Percentiles rank a stretch among this genome's conserved stretches.
phyloP scores from a whole-genome alignment of 2,888 invertebrate genomes.

The Cosmorhoe ocellata region DNA sequence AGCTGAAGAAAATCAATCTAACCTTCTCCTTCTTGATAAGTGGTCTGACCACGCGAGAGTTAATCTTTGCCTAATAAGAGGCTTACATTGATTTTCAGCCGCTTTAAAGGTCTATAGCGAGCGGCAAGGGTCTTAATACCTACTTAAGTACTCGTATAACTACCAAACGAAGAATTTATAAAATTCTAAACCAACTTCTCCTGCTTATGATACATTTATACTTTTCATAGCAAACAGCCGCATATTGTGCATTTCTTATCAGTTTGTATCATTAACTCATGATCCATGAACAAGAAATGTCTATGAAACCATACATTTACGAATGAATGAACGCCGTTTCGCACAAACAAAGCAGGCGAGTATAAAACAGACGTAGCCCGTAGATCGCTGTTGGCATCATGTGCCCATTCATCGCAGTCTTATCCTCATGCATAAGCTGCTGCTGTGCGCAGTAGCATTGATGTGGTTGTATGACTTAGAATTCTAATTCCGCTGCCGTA shows the following conservation, averaged over 20 bases:
- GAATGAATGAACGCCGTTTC: constrained; percentile 38
- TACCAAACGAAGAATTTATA: no score
- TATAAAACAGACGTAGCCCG: constrained; percentile 23
- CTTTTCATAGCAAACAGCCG: constrained; percentile 12
- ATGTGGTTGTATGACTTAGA: constrained; percentile 13
- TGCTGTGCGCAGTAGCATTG: constrained; percentile 9
- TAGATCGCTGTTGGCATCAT: constrained; percentile 27
- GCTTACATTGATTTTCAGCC: no score
- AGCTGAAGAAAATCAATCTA: constrained; percentile 26
- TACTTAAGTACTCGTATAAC: no score
- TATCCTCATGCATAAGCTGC: constrained; percentile 12
- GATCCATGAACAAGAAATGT: constrained; percentile 15
- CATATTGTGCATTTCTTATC: constrained; percentile 12
- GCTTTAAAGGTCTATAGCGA: no score
- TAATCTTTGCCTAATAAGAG: no score
- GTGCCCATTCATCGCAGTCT: constrained; percentile 36
- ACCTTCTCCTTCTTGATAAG: constrained; percentile 5
- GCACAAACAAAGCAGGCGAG: constrained; percentile 26
- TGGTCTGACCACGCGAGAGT: no score
- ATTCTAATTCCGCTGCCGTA: constrained; percentile 17
- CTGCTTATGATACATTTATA: constrained; percentile 1
- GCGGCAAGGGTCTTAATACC: no score
- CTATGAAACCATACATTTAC: constrained; percentile 1
- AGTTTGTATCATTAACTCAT: constrained; percentile 4
- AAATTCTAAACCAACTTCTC: neutral